These are phyloP conservation scores for Heliconius ethilla DNA, from an alignment of 2,888 invertebrate species.

Conservation along the genomic window DNA sequence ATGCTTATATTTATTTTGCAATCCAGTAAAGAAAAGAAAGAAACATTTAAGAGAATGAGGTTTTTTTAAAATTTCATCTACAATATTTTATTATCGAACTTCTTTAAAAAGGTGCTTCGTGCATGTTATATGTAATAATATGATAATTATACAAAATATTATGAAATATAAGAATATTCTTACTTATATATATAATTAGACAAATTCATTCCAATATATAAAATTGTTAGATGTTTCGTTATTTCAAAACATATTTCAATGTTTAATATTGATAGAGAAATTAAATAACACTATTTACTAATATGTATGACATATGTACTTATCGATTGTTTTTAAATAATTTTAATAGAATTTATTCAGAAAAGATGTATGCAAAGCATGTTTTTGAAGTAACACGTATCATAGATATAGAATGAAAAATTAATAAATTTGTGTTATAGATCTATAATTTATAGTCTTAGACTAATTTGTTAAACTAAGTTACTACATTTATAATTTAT, in stretches of 20 bases:
- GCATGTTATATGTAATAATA: conserved; percentile 4
- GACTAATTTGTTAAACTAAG: conserved; percentile 37
- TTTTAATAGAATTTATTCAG: conserved; percentile 27
- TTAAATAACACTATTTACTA: conserved; percentile 31
- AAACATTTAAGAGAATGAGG: background rate
- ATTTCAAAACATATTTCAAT: conserved; percentile 36
- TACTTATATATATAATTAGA: conserved; percentile 42
- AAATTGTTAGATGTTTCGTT: conserved; percentile 44
- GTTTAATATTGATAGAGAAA: conserved; percentile 33
- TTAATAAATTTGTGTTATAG: conserved; percentile 27
- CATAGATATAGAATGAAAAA: conserved; percentile 29
- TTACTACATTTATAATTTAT: background rate
- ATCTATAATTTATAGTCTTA: conserved; percentile 38
- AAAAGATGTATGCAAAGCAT: conserved; percentile 37
- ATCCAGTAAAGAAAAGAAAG: background rate
- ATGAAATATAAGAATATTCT: conserved; percentile 11
- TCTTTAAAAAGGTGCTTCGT: background rate
- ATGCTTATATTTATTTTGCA: conserved; percentile 1
- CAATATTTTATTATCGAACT: background rate
- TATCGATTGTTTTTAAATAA: conserved; percentile 22
- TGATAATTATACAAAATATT: background rate
- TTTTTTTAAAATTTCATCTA: background rate
- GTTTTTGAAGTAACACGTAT: conserved; percentile 31
- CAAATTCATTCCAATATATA: conserved; percentile 40
- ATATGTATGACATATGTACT: conserved; percentile 35